phyloP scores from a whole-genome alignment of 2,888 invertebrate species.

The Philonicus albiceps region DNA sequence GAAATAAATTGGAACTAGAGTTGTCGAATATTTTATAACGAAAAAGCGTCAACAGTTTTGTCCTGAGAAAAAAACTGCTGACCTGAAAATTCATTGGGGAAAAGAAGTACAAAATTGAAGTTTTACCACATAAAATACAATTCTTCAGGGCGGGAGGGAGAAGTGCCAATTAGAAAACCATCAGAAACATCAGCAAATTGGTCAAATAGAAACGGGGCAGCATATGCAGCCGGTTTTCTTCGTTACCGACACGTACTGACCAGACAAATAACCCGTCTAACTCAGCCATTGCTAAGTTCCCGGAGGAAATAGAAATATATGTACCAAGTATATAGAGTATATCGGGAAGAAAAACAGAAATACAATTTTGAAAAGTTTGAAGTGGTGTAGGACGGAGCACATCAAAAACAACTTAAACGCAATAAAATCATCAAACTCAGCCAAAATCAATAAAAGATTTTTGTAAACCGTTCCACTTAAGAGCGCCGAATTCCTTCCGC shows the following conservation, averaged over 20 bases:
- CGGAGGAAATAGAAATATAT: not conserved
- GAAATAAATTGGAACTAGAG: not conserved
- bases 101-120: not conserved
- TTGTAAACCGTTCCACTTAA: not conserved
- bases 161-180: not conserved
- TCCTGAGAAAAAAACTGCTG: not conserved
- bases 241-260: not conserved
- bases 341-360: not conserved
- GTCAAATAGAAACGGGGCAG: not conserved
- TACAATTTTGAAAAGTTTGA: not conserved
- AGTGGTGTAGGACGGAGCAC: not conserved
- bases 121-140: not conserved
- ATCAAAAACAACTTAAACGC: not conserved
- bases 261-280: not conserved
- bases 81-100: not conserved
- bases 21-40: too few species aligned
- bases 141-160: not conserved
- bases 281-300: not conserved
- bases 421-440: not conserved
- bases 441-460: not conserved
- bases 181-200: not conserved
- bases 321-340: not conserved
- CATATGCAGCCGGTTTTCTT: not conserved
- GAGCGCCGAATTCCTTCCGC: not conserved
- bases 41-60: not conserved